Base-by-base conservation (phyloP, 2,888 invertebrate species). In the Apamea crenata region DNA sequence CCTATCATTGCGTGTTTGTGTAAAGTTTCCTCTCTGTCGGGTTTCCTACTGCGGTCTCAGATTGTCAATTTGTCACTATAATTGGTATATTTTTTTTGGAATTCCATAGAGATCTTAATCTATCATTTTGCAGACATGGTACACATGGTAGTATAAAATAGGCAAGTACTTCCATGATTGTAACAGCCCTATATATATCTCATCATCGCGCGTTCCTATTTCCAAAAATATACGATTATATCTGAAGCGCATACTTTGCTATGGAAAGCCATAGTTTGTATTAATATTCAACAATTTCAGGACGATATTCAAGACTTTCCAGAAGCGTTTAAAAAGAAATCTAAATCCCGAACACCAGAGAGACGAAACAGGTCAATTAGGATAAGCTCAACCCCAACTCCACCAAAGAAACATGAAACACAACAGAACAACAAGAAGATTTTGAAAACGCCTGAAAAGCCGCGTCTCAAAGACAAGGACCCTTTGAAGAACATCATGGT, bases 401-500 rank as follows among this genome's bases (percentile, higher is more conserved):
- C 93, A 59, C 93, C 93, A 53, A 85, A 90, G 10, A 93, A 77
- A 56, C 88, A 87, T 40, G 69, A 72, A 25, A 71, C 80, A 36
- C 81, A 61, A 44, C 84, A 75, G 70, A 81, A 77, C 32, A 85
- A 80, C 6, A 89, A 84, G 32, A 94, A 92, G 83, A 81, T 50
- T n/a, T 71, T 91, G 16, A 88, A 84, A 77, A 93, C 93, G 25
- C 93, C 94, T 53, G 92, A 92, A 40, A 93, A 93, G 78, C 56
- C 1, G 4, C 90, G 87, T 32, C 83, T 88, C 2, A 91, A 88
- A 80, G 93, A 93, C 77, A 93, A 86, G 80, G 95, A 95, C 79
- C 93, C 94, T 21, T 80, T 95, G 65, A 93, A 89, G 74, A 93
- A 91, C 83, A 88, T 95, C 40, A 94, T 91, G 83, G 80, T 95